These are phyloP conservation scores for Eupeodes latifasciatus DNA, from an alignment of 2,888 invertebrate species.

Conservation along the genomic window DNA sequence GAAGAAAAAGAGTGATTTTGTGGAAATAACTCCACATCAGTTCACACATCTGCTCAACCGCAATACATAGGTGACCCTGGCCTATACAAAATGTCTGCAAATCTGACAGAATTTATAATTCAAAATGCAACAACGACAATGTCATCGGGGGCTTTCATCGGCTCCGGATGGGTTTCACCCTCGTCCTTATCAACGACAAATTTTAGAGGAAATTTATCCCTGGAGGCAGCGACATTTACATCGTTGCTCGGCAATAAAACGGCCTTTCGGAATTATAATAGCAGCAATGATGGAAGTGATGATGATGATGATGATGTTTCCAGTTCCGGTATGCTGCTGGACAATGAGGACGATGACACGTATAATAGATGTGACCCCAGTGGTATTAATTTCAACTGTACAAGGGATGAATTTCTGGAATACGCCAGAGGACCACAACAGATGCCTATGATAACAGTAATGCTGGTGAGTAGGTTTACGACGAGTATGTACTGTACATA, in stretches of 20 bases:
- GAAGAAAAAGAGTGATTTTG: not conserved
- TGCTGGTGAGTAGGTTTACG: slow-evolving; percentile 82
- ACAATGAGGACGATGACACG: slow-evolving; percentile 68
- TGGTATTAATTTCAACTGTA: slow-evolving; percentile 85
- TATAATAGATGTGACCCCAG: slow-evolving; percentile 84
- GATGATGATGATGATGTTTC: slow-evolving; percentile 28
- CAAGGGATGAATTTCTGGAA: slow-evolving; percentile 86
- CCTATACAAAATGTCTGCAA: slow-evolving; percentile 46
- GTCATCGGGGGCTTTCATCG: slow-evolving; percentile 27
- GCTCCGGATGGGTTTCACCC: slow-evolving; percentile 17
- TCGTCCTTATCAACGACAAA: slow-evolving; percentile 17
- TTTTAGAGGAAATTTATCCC: slow-evolving; percentile 42
- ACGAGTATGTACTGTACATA: too few relatives aligned
- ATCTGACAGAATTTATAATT: slow-evolving; percentile 38
- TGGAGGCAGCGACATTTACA: slow-evolving; percentile 48
- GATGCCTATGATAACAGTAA: slow-evolving; percentile 85
- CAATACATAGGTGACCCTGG: too few relatives aligned
- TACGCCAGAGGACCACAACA: slow-evolving; percentile 87
- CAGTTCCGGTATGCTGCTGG: slow-evolving; percentile 19
- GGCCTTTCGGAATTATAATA: slow-evolving; percentile 26
- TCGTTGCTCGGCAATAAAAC: slow-evolving; percentile 59
- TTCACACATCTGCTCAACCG: too few relatives aligned
- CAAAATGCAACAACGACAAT: slow-evolving; percentile 63
- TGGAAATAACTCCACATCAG: slow-evolving; percentile 9
- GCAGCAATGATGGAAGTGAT: not conserved